These are phyloP conservation scores for Acrocephalus scirpaceus DNA, from an alignment of 2,797 vertebrate genomes.

Conservation along the genomic window DNA sequence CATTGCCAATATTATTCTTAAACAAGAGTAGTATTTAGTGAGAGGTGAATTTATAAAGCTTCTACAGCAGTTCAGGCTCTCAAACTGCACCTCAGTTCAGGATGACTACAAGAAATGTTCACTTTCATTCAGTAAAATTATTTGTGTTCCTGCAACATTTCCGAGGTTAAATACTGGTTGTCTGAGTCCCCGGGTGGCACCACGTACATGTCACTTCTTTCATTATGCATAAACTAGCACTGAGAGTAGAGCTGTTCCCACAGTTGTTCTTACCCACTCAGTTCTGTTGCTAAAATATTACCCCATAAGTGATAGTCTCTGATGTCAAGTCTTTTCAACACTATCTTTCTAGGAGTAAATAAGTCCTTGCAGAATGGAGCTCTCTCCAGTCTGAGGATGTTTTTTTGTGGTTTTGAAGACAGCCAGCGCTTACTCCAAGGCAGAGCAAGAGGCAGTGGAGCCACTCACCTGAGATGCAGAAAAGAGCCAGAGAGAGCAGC, in stretches of 20 bases:
- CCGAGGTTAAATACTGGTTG: slow-evolving; percentile 58
- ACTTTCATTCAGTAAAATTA: slow-evolving; percentile 29
- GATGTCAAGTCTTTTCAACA: slow-evolving; percentile 74
- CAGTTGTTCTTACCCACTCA: slow-evolving; percentile 73
- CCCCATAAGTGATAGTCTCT: slow-evolving; percentile 73
- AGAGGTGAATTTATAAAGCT: background rate
- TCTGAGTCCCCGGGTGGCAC: slow-evolving; percentile 53
- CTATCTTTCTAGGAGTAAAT: slow-evolving; percentile 71
- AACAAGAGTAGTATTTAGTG: background rate
- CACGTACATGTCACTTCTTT: slow-evolving; percentile 66
- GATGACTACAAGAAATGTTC: background rate
- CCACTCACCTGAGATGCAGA: slow-evolving; percentile 51
- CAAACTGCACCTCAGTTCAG: background rate
- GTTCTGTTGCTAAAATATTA: slow-evolving; percentile 74
- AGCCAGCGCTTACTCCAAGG: background rate
- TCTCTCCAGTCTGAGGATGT: slow-evolving; percentile 50
- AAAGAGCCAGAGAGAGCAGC: slow-evolving; percentile 8
- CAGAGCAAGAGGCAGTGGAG: background rate
- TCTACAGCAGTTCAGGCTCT: background rate
- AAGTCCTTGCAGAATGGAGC: slow-evolving; percentile 65
- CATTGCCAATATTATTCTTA: background rate
- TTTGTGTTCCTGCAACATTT: slow-evolving; percentile 30
- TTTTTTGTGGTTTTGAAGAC: slow-evolving; percentile 25
- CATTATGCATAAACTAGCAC: slow-evolving; percentile 68
- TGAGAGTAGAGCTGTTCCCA: slow-evolving; percentile 66